Evolutionary conservation across 92 coral and sea anemone species (phyloP).

Genomic region (Montipora capitata): DNA sequence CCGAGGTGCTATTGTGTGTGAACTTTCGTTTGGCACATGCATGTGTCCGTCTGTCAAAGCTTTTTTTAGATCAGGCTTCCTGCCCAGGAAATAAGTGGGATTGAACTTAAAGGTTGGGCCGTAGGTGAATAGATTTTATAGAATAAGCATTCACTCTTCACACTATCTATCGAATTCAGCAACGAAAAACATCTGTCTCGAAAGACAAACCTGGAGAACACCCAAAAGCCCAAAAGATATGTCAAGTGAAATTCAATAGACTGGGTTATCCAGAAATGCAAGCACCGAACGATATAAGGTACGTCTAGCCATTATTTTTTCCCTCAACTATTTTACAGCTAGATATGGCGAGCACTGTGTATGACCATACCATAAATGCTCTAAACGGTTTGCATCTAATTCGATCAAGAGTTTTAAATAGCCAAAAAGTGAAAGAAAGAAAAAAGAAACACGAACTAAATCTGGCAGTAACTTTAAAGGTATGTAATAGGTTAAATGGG

Average conservation of each 20-base stretch:
- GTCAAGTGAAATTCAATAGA: no score
- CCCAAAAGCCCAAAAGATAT: no score
- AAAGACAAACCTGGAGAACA: no score
- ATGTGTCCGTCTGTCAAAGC: neutral
- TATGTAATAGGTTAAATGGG: neutral
- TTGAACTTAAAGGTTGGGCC: neutral
- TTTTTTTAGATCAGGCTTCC: neutral
- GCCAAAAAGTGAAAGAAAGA: neutral
- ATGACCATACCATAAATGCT: neutral
- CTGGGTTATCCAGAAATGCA: no score
- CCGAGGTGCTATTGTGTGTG: no score
- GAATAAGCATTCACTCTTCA: neutral
- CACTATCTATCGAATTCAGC: neutral
- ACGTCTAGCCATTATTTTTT: no score
- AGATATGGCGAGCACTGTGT: neutral
- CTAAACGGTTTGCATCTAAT: neutral
- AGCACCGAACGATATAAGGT: no score
- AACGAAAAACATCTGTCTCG: no score
- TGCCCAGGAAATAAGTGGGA: slow-evolving; percentile 2
- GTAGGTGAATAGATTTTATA: neutral
- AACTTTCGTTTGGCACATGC: neutral
- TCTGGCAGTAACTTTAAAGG: neutral
- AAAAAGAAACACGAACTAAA: neutral
- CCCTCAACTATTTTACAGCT: neutral
- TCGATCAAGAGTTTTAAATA: neutral